Evolutionary conservation across 2,888 invertebrate genomes (phyloP).

Genomic region (Himalopsyche kuldschensis): DNA sequence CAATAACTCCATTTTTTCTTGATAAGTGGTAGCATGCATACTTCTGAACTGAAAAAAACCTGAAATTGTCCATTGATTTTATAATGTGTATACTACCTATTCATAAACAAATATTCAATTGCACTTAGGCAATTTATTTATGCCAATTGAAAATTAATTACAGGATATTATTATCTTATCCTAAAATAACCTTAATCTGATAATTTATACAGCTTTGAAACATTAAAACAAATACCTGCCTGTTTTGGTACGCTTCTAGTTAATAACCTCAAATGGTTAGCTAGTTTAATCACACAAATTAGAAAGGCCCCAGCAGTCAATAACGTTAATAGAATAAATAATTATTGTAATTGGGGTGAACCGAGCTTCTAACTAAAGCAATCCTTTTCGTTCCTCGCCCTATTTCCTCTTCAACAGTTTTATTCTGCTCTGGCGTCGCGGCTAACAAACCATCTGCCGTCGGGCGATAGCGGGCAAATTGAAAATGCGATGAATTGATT

Average conservation of each 20-base stretch:
- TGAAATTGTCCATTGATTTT: too few relatives aligned
- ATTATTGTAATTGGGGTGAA: constrained; percentile 1
- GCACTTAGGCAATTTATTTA: too few relatives aligned
- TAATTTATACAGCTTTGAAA: too few relatives aligned
- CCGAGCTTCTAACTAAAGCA: not conserved
- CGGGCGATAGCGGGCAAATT: not conserved
- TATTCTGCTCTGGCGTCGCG: not conserved
- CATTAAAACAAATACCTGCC: not conserved
- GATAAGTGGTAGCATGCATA: too few relatives aligned
- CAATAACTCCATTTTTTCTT: too few relatives aligned
- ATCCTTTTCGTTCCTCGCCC: not conserved
- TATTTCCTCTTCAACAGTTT: not conserved
- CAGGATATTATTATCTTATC: too few relatives aligned
- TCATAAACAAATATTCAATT: too few relatives aligned
- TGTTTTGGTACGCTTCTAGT: not conserved
- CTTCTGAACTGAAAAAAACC: too few relatives aligned
- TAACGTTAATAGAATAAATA: not conserved
- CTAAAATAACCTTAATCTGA: too few relatives aligned
- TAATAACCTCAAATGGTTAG: not conserved
- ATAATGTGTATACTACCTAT: too few relatives aligned
- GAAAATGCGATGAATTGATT: not conserved
- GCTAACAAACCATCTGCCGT: not conserved
- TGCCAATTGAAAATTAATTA: too few relatives aligned
- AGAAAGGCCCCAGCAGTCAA: not conserved
- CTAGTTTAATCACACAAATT: not conserved